Base-by-base conservation (phyloP, 2,113 vertebrate species). In the Pipa parva region DNA sequence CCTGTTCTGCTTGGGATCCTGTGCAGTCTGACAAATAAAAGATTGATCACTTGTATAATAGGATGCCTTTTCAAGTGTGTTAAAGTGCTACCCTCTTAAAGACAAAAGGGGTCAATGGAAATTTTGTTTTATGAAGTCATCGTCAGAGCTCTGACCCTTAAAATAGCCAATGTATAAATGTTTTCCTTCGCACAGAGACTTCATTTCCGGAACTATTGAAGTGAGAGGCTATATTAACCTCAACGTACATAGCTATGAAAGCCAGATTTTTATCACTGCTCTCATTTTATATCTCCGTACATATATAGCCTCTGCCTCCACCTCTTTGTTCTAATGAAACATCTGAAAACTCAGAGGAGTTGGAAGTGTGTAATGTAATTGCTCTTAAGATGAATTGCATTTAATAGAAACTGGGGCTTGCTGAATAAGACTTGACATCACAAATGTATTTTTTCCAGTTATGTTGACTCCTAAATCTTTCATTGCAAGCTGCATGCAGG, bases 181-280 rank as follows among this genome's bases (percentile, higher is more conserved):
- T 59, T 36, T 78, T 74, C 69, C 74, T 79, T 65, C 75, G 51
- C 59, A 27, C 58, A 72, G 72, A 70, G 73, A 37, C 54, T 77
- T 79, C 79, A 71, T 81, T 83, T 73, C 73, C 74, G 71, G 75
- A 84, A 77, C 50, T 71, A 77, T 66, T 73, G 69, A 78, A 78
- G 70, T 76, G 71, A 76, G 74, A 77, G 72, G 59, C 55, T 64
- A 78, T 66, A 42, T 81, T 82, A 78, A 68, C 72, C 80, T 71
- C 77, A 77, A 60, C 31, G 11, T 59, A 22, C 65, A 51, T 26
- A n/a, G 22, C 36, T 58, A 36, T 49, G 31, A 68, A 68, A 36
- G 64, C 9, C 55, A 50, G 55, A 49, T 68, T 50, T 17, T 21
- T 49, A n/a, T 49, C 46, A 11, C 18, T 13, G 9, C 29, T 13